Base-by-base conservation (phyloP, 2,797 vertebrate genomes). In the Botia almorhae region DNA sequence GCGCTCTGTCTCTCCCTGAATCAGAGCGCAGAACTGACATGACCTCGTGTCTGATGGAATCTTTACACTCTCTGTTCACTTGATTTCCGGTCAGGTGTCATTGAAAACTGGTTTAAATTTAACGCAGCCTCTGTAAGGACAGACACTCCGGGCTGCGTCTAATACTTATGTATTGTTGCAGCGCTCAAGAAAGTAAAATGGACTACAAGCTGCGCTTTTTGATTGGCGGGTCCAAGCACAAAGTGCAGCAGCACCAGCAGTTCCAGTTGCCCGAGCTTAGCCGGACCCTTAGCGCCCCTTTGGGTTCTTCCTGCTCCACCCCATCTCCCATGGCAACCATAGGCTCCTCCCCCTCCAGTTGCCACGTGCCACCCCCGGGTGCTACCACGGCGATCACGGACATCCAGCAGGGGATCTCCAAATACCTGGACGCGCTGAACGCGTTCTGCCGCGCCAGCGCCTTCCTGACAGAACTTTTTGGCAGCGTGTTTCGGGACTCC, bases 161-260 rank as follows among this genome's bases (percentile, higher is more conserved):
- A 92, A 91, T 94, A 95, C 97, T 91, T 96, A 99, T 99, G 98
- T 97, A 98, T 97, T 98, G 98, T 97, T 99, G 97, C 89, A 99
- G 96, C 90, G 95, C 94, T 69, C 97, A 98, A 91, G 97, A 99
- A 95, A 96, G 93, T 95, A 99, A 98, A 94, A 99, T 99, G 98
- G 98, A 99, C 97, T 99, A 98, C 80, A 99, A 99, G 93, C 95
- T 97, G 93, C 96, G 97, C 94, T 99, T 99, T 94, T 94, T 99
- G 97, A 97, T 99, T 95, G 98, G 98, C 98, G 98, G 98, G 97
- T 99, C 98, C 97, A 99, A 99, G 97, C 98, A 99, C 94, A 99
- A 99, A 94, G 97, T 96, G 92, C 97, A 99, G 91, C 98, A 98
- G 94, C 97, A 99, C 95, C 97, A 98, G 96, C 95, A 96, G 92